Conservation (phyloP, 2,113 vertebrate species). For the Micromys minutus region DNA sequence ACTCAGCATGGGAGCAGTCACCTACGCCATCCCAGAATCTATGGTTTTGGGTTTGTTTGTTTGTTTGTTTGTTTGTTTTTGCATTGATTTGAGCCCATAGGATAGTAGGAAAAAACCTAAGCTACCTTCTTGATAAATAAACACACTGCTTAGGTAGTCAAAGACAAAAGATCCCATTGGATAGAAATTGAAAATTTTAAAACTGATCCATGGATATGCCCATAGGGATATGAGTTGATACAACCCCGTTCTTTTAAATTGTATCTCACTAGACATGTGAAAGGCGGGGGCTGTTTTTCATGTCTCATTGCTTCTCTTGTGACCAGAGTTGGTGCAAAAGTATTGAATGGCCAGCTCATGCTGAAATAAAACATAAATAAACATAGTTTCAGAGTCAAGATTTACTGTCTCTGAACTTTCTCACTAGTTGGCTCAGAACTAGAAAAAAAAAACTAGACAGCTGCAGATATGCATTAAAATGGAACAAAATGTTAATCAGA, state of each 20-base stretch:
- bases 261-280: background rate
- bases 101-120: background rate
- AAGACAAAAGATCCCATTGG: background rate
- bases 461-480: background rate
- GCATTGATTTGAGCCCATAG: background rate
- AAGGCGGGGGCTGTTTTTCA: background rate
- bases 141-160: background rate
- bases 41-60: background rate
- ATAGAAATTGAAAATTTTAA: background rate
- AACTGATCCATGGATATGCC: background rate
- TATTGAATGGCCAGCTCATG: background rate
- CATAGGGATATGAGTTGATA: background rate
- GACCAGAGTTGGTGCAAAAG: background rate
- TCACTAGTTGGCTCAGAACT: no score
- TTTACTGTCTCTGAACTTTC: background rate
- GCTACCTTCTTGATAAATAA: background rate
- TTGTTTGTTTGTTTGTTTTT: no score
- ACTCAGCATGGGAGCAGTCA: background rate
- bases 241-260: background rate
- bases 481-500: background rate
- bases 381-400: background rate
- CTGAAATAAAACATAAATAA: conserved; percentile 35
- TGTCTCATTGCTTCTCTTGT: conserved; percentile 23
- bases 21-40: background rate
- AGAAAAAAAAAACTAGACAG: background rate